These are phyloP conservation scores for Protodeltote pygarga DNA, from an alignment of 2,888 invertebrate species.

Conservation along the genomic window DNA sequence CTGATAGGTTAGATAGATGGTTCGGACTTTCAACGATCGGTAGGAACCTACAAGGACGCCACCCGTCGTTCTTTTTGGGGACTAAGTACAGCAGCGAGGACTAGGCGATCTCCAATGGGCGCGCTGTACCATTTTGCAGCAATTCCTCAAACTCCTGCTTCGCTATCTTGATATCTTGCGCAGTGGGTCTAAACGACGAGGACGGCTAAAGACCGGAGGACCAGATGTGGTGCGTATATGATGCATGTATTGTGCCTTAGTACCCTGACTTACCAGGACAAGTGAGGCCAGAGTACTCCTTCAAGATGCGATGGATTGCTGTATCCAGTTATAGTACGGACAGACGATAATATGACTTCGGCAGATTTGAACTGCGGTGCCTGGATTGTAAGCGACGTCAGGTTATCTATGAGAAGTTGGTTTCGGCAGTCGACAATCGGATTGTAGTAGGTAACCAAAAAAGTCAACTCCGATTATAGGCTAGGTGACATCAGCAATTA, in stretches of 20 bases:
- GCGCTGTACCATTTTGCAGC: not conserved
- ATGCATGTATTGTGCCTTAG: not conserved
- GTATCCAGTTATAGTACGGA: slow-evolving; percentile 1
- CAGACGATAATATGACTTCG: slow-evolving; percentile 2
- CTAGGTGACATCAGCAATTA: slow-evolving; percentile 9
- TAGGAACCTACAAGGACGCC: slow-evolving; percentile 9
- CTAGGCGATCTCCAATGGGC: slow-evolving; percentile 2
- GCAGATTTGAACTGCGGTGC: slow-evolving; percentile 1
- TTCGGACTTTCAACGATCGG: not conserved
- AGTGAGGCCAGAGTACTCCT: slow-evolving; percentile 3
- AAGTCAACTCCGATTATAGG: slow-evolving; percentile 20
- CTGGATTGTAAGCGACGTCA: not conserved
- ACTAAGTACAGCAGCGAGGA: slow-evolving; percentile 5
- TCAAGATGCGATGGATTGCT: not conserved
- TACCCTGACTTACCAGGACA: not conserved
- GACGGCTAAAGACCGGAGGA: slow-evolving; percentile 4
- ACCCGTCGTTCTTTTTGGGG: slow-evolving; percentile 7
- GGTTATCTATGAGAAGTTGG: slow-evolving; percentile 1
- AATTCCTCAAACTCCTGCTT: slow-evolving; percentile 3
- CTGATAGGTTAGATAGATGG: slow-evolving; percentile 5
- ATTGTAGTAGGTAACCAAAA: slow-evolving; percentile 2
- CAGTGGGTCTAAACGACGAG: slow-evolving; percentile 14
- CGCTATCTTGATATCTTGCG: slow-evolving; percentile 2
- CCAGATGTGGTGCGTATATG: slow-evolving; percentile 12
- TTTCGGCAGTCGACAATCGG: not conserved